phyloP scores from a whole-genome alignment of 2,797 vertebrate genomes.

The Antrozous pallidus region DNA sequence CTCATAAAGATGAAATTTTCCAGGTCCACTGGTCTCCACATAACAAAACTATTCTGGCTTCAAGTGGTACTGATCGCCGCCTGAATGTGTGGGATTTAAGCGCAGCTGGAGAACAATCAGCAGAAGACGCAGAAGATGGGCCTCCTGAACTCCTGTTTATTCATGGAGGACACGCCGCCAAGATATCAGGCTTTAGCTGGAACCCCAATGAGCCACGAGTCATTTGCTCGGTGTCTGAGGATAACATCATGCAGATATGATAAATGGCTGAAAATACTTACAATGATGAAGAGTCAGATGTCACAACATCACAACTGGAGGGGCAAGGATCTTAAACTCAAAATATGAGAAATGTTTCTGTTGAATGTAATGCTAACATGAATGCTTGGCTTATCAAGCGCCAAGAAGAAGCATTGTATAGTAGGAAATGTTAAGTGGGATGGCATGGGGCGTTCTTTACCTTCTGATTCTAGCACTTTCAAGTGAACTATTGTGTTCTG shows the following conservation, averaged over 20 bases:
- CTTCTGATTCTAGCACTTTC: conserved; percentile 70
- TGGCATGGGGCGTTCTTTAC: conserved; percentile 72
- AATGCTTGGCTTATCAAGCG: conserved; percentile 76
- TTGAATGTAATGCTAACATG: conserved; percentile 78
- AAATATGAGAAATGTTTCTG: conserved; percentile 54
- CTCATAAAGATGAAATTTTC: conserved; percentile 97
- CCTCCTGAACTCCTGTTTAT: conserved; percentile 97
- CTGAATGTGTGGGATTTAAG: conserved; percentile 96
- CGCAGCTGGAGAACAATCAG: conserved; percentile 95
- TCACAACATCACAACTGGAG: conserved; percentile 91
- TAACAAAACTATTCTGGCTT: conserved; percentile 95
- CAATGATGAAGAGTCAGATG: conserved; percentile 94
- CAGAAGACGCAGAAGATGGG: conserved; percentile 93
- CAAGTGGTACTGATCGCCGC: conserved; percentile 91
- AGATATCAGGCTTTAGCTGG: conserved; percentile 96
- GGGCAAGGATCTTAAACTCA: conserved; percentile 89
- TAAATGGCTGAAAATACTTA: conserved; percentile 98
- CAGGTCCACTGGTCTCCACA: conserved; percentile 97
- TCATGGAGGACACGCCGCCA: conserved; percentile 94
- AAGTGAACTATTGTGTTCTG: conserved; percentile 75
- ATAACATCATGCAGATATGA: conserved; percentile 98
- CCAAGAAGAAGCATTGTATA: conserved; percentile 69
- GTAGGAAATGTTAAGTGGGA: conserved; percentile 59
- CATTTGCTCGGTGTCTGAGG: conserved; percentile 94
- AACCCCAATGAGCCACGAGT: conserved; percentile 96